phyloP scores from a whole-genome alignment of 2,888 invertebrate genomes.

The Polietes domitor region DNA sequence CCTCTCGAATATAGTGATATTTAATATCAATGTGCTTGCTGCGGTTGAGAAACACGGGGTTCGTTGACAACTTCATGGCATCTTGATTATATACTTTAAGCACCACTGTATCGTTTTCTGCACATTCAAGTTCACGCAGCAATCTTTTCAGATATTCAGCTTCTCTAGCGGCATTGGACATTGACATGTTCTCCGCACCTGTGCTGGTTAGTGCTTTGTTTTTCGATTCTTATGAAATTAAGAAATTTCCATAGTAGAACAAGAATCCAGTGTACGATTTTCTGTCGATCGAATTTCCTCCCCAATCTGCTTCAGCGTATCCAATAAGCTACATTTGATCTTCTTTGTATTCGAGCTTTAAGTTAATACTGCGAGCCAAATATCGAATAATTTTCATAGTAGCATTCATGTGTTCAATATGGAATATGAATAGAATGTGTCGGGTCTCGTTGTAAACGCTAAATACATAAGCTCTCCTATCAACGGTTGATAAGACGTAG shows the following conservation, averaged over 20 bases:
- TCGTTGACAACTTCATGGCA: too few species aligned
- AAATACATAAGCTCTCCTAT: conserved; percentile 40
- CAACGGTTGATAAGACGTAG: conserved; percentile 6
- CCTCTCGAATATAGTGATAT: too few species aligned
- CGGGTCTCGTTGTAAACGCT: conserved; percentile 26
- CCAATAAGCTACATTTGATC: background rate
- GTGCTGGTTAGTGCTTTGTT: too few species aligned
- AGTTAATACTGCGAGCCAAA: conserved; percentile 6
- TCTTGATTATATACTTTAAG: too few species aligned
- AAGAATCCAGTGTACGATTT: conserved; percentile 41
- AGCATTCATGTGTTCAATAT: conserved; percentile 24
- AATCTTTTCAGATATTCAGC: too few species aligned
- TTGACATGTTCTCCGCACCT: too few species aligned
- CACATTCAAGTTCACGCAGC: too few species aligned
- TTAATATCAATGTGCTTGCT: too few species aligned
- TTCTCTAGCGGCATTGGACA: too few species aligned
- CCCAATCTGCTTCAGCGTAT: conserved; percentile 43
- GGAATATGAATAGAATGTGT: conserved; percentile 30
- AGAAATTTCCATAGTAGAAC: conserved; percentile 35
- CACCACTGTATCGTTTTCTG: too few species aligned
- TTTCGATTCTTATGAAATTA: conserved; percentile 27
- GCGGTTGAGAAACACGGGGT: too few species aligned
- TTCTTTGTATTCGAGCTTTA: conserved; percentile 4
- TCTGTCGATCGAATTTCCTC: conserved; percentile 4
- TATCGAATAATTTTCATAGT: conserved; percentile 8